Conservation (phyloP, 1,140 invertebrate genomes). For the Drosophila nebulosa region DNA sequence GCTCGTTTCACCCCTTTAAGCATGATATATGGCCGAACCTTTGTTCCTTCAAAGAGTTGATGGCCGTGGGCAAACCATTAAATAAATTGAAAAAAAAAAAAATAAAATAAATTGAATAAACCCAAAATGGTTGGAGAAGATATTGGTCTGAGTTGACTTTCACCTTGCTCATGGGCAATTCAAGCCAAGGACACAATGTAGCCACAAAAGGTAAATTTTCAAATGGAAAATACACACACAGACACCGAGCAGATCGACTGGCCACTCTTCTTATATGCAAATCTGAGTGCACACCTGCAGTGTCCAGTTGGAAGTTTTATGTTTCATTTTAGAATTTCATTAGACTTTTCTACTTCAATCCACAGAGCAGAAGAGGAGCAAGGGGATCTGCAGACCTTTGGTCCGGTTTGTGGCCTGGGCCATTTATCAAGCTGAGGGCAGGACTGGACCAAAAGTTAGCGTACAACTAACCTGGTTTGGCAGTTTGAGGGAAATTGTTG, state of each 20-base stretch:
- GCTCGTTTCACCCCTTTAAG: not conserved
- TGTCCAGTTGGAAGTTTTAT: slow-evolving; percentile 45
- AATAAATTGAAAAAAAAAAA: slow-evolving; percentile 46
- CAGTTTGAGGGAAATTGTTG: not conserved
- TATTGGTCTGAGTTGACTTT: slow-evolving; percentile 44
- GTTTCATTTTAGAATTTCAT: slow-evolving; percentile 56
- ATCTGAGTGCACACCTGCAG: slow-evolving; percentile 50
- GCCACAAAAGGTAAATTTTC: slow-evolving; percentile 16
- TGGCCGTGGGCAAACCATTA: slow-evolving; percentile 29
- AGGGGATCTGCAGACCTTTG: slow-evolving; percentile 3
- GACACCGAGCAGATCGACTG: slow-evolving; percentile 11
- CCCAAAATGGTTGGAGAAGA: slow-evolving; percentile 3
- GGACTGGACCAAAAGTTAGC: slow-evolving; percentile 21
- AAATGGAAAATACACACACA: slow-evolving; percentile 17
- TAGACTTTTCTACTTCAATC: slow-evolving; percentile 15
- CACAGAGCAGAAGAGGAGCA: not conserved
- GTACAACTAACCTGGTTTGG: slow-evolving; percentile 9
- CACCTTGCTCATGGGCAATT: slow-evolving; percentile 34
- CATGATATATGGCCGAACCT: slow-evolving; percentile 24
- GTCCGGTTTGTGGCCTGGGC: slow-evolving; percentile 28
- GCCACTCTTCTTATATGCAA: slow-evolving; percentile 32
- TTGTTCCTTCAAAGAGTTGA: slow-evolving; percentile 5
- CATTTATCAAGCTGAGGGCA: slow-evolving; percentile 47
- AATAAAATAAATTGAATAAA: slow-evolving; percentile 10
- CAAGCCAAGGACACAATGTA: slow-evolving; percentile 35